Base-by-base conservation (phyloP, 2,888 invertebrate genomes). In the Drosophila kanekoi region DNA sequence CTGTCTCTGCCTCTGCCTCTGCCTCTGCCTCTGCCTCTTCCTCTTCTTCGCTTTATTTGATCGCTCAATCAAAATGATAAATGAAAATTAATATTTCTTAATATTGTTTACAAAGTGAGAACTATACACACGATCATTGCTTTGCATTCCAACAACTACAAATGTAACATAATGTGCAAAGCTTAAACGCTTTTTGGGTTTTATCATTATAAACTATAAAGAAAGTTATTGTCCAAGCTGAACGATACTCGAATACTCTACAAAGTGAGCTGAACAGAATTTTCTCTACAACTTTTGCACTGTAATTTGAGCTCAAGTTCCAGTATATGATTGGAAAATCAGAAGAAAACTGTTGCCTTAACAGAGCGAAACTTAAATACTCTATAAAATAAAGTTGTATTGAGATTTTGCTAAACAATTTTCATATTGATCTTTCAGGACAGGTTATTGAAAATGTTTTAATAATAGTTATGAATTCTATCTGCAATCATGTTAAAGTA, bases 31-130 rank as follows among this genome's bases (percentile, higher is more conserved):
- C 37, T 49, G 40, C 8, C 41, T 57, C 60, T 52, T 54, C 33
- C 44, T 44, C 8, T 44, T 57, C 60, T 52, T 54, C 33, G 28
- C 43, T 28, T 89, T 87, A 88, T 90, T 90, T 91, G 90, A 91
- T 91, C 90, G 83, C 89, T 91, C 91, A 91, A 91, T 90, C 91
- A 91, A 91, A 90, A 91, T 90, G 90, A 90, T 90, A 91, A 90
- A 90, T 90, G 90, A 84, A 90, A 90, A 91, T 90, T 89, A 91
- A 90, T 90, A 91, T 90, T 90, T 90, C 91, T 91, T 88, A 89
- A 90, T 90, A 89, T 89, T 90, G 91, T 90, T 91, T 90, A 91
- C 91, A 91, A 91, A 91, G 91, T 90, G 90, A 91, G 90, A 91
- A 91, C 80, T 87, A 89, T 88, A 86, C 83, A 82, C 72, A 77